Base-by-base conservation (phyloP, 2,888 invertebrate species). In the Operophtera brumata region DNA sequence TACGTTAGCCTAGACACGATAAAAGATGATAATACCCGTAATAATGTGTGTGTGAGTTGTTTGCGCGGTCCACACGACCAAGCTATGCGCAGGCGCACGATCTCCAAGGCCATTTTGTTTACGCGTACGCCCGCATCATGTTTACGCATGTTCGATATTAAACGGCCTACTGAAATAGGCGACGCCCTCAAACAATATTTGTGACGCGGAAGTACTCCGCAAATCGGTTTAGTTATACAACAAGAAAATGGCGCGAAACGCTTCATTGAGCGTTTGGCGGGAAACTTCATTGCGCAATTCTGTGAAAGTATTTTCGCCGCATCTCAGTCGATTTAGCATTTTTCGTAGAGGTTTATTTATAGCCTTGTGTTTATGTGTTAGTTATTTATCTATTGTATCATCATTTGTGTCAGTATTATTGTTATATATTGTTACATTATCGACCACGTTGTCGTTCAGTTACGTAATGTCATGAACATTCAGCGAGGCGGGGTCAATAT, bases 91-190 rank as follows among this genome's bases (percentile, higher is more conserved):
- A 77, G 75, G 80, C 80, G 79, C 81, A 73, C 72, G 67, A 62
- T 67, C 70, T 66, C 75, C 89, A 89, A 89, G 89, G 89, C 83
- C 85, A 84, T 81, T 80, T 82, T 86, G 80, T 86, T 86, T 82
- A 84, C 86, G 77, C 81, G 70, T 69, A 78, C 78, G 73, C 78
- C 80, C 81, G 78, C 81, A 78, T 55, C 45, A 10, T 81, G 79
- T 83, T 80, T 83, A 84, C 84, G 74, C 59, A 59, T 75, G 67
- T 64, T 67, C 65, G 67, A 72, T 77, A 77, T 71, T 71, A 82
- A 62, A 71, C 84, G 75, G 45, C 81, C 65, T 59, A 69, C 57
- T 72, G 60, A 61, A 57, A 70, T 67, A 69, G 65, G 54, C 65
- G 59, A 57, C 65, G 54, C 60, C 65, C 57, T 64, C 63, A 57